Percentiles rank a stretch among this genome's conserved stretches.
Conservation (phyloP, 1,140 invertebrate genomes). For the Halictus rubicundus region DNA sequence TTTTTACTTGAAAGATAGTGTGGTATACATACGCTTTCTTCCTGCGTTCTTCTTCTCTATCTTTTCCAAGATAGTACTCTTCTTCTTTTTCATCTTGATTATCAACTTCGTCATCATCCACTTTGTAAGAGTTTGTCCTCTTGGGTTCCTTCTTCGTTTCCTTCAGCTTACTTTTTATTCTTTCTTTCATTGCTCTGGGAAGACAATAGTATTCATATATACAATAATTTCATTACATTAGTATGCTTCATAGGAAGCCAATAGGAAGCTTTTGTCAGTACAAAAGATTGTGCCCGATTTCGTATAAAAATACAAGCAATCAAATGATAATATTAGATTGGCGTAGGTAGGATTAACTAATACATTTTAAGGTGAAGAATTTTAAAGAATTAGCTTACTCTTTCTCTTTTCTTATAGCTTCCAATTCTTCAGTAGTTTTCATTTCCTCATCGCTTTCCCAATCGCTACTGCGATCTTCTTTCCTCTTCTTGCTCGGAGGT, state of each 20-base stretch:
- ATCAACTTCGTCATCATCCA: conserved; percentile 63
- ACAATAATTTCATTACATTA: too few species aligned
- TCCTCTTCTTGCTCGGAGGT: conserved; percentile 61
- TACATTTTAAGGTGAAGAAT: background rate
- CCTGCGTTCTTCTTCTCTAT: conserved; percentile 83
- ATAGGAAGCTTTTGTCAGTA: too few species aligned
- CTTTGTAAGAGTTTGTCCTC: conserved; percentile 70
- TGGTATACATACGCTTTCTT: conserved; percentile 83
- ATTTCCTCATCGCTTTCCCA: conserved; percentile 69
- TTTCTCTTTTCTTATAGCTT: conserved; percentile 61
- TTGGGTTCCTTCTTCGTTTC: conserved; percentile 79
- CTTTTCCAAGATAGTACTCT: conserved; percentile 86
- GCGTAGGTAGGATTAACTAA: background rate
- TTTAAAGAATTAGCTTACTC: conserved; percentile 60
- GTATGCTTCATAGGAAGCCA: too few species aligned
- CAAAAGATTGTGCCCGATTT: too few species aligned
- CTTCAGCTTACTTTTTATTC: conserved; percentile 81
- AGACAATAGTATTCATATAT: conserved; percentile 26
- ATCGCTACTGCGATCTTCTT: conserved; percentile 57
- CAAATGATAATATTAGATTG: background rate
- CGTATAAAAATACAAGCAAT: background rate
- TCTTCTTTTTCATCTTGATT: conserved; percentile 75
- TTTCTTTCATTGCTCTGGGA: conserved; percentile 76
- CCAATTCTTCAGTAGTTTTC: conserved; percentile 67
- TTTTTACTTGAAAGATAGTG: background rate